A percentile compares a stretch with the other conserved stretches of the same genome.
phyloP scores from a whole-genome alignment of 1,140 invertebrate species.

The Zaprionus camerounensis region DNA sequence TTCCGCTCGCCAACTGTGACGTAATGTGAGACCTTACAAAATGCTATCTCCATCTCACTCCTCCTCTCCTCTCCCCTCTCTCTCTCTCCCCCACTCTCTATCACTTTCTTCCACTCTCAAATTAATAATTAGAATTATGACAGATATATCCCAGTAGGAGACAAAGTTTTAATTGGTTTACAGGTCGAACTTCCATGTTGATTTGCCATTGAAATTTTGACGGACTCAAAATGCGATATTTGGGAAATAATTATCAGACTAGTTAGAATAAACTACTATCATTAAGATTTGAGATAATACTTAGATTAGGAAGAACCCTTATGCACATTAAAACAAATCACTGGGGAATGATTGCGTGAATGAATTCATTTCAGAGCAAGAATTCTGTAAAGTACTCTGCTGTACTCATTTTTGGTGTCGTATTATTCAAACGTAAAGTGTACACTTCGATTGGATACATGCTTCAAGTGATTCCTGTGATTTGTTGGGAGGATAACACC shows the following conservation, averaged over 20 bases:
- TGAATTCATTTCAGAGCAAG: no score
- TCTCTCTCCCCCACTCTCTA: not conserved
- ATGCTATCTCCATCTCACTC: not conserved
- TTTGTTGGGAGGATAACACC: no score
- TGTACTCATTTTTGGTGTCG: no score
- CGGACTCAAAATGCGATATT: not conserved
- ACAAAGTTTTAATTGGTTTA: conserved; percentile 3
- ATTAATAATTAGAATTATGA: not conserved
- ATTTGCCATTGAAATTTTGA: not conserved
- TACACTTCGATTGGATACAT: no score
- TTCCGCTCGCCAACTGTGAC: not conserved
- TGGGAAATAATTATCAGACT: not conserved
- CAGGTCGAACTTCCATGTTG: not conserved
- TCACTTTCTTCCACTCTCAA: not conserved
- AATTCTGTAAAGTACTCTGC: no score
- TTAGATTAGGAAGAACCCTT: no score
- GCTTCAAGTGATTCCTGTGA: no score
- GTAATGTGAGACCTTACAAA: not conserved
- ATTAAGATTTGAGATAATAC: not conserved
- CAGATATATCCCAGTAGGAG: not conserved
- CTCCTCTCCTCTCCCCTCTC: not conserved
- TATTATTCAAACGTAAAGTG: no score
- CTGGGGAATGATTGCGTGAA: no score
- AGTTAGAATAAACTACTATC: not conserved
- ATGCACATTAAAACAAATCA: no score